Evolutionary conservation across 2,888 invertebrate species (phyloP).

Genomic region (Melitaea athalia): DNA sequence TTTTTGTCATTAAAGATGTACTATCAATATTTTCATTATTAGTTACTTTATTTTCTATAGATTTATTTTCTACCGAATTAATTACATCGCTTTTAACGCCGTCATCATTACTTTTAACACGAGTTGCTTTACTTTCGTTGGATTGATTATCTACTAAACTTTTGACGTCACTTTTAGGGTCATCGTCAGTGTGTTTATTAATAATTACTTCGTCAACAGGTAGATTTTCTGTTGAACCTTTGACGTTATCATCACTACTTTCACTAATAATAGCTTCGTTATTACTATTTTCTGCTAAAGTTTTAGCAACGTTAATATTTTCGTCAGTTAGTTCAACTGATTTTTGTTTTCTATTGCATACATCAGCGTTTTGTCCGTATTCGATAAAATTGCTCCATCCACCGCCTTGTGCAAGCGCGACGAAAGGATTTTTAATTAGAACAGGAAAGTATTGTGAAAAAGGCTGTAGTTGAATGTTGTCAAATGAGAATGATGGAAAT

Average conservation of each 20-base stretch:
- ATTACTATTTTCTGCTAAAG: constrained; percentile 12
- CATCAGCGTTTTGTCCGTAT: constrained; percentile 82
- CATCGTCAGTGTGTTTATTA: background rate
- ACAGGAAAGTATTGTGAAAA: constrained; percentile 81
- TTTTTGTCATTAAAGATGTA: constrained; percentile 5
- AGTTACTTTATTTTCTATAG: constrained; percentile 20
- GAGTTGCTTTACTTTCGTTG: no score
- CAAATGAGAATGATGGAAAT: constrained; percentile 41
- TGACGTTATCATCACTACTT: background rate
- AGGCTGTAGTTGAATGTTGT: constrained; percentile 66
- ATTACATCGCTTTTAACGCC: background rate
- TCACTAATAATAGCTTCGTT: constrained; percentile 21
- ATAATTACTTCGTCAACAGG: no score
- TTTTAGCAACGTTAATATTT: constrained; percentile 21
- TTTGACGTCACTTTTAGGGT: constrained; percentile 11
- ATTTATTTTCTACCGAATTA: constrained; percentile 5
- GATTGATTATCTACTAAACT: background rate
- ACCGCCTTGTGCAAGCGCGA: constrained; percentile 74
- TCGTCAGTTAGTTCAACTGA: constrained; percentile 39
- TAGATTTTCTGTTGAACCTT: no score
- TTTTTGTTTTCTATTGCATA: constrained; percentile 71
- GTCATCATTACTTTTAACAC: background rate
- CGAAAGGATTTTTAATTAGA: constrained; percentile 81
- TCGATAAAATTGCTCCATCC: constrained; percentile 81
- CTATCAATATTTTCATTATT: constrained; percentile 4